Evolutionary conservation across 2,113 vertebrate genomes (phyloP), one percentile per base, ranked within the genome.

Genomic region (Ciconia boyciana): DNA sequence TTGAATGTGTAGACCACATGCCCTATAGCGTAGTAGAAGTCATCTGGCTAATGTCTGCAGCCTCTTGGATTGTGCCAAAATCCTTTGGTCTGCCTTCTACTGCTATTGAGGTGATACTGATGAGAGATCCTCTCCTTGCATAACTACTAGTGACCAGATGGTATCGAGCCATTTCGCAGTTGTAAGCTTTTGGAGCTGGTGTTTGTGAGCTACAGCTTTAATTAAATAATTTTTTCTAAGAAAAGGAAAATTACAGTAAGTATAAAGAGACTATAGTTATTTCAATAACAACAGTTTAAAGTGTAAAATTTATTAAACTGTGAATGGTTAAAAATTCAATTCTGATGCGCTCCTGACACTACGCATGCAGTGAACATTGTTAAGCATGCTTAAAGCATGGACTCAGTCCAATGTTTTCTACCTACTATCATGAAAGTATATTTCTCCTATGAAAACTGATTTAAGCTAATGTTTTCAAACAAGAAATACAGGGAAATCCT

Each of bases 1-100:
- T 64, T 48, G 31, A 44, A 49, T 4, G 4, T 48, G 22, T 14
- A 12, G 16, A 41, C 14, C 9, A 21, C 0, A 0, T 79, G 34
- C 7, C 46, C 39, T 69, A 1, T 5, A 24, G 29, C 11, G 9
- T 12, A 61, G 54, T 10, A 70, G 34, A 52, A 88, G 41, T 88
- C 6, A 57, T 34, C 25, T 77, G 77, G 14, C 15, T 94, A 6
- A 10, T 18, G 10, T 34, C 43, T 77, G 7, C 29, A 41, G 29
- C 11, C 20, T 49, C 44, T 80, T 61, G 34, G 14, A 3, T 5
- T 31, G 55, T 75, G 22, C 10, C 65, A 12, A 46, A 71, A 39
- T 51, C 46, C 41, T 87, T 66, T 57, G 55, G 41, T 61, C 41
- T 88, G 41, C 36, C 21, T 76, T 57, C 36, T 60, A 11, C 31